phyloP scores from a whole-genome alignment of 1,140 invertebrate species.

The Penaeus vannamei region DNA sequence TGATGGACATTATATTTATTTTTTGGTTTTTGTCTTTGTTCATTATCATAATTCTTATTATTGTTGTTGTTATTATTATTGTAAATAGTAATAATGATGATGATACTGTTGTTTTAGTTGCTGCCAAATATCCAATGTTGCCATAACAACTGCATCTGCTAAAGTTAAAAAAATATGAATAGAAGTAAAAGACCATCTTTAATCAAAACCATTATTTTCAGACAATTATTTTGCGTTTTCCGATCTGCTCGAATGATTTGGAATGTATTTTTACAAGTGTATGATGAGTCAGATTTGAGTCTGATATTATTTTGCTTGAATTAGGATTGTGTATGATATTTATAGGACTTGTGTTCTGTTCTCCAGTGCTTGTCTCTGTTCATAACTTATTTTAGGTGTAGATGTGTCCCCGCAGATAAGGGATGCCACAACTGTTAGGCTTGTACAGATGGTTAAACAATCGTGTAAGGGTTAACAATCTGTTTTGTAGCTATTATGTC shows the following conservation, averaged over 20 bases:
- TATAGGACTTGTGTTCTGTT: slow-evolving; percentile 48
- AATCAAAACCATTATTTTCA: slow-evolving; percentile 29
- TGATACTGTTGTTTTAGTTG: slow-evolving; percentile 26
- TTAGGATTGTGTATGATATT: slow-evolving; percentile 62
- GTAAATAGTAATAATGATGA: slow-evolving; percentile 43
- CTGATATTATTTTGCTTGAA: slow-evolving; percentile 58
- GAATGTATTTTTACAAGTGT: slow-evolving; percentile 27
- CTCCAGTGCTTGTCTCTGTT: slow-evolving; percentile 59
- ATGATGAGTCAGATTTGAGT: slow-evolving; percentile 56
- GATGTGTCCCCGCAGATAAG: slow-evolving; percentile 19
- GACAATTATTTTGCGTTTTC: slow-evolving; percentile 39
- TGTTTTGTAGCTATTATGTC: slow-evolving; percentile 66
- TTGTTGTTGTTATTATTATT: slow-evolving; percentile 38
- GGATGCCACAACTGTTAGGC: slow-evolving; percentile 29
- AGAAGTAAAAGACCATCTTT: background rate
- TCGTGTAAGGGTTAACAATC: slow-evolving; percentile 61
- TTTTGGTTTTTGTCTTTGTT: no score
- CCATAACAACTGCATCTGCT: slow-evolving; percentile 48
- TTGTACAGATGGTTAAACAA: slow-evolving; percentile 61
- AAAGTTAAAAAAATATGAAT: background rate
- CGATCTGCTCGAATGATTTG: slow-evolving; percentile 50
- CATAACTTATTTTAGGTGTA: slow-evolving; percentile 63
- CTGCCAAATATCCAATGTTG: slow-evolving; percentile 49
- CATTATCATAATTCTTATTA: slow-evolving; percentile 24
- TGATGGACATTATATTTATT: slow-evolving; percentile 27